phyloP scores from a whole-genome alignment of 2,113 vertebrate genomes.

The Chionomys nivalis region DNA sequence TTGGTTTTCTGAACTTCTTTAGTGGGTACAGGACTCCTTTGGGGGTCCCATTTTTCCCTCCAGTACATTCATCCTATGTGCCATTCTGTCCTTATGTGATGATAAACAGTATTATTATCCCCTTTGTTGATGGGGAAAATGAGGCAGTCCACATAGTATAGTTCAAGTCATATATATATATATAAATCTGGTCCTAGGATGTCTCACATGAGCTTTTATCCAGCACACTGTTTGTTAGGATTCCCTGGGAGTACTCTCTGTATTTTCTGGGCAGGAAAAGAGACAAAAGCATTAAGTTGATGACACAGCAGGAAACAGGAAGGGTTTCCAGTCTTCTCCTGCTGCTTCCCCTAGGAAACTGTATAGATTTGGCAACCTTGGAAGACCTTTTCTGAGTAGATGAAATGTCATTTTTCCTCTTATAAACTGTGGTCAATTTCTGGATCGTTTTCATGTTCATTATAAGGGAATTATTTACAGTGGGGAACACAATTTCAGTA shows the following conservation, averaged over 20 bases:
- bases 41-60: neutral
- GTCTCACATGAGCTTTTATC: neutral
- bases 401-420: neutral
- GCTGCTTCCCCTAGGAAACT: neutral
- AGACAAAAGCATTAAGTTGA: neutral
- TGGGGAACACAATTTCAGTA: conserved; percentile 50
- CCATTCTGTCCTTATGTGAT: neutral
- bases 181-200: neutral
- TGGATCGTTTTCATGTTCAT: conserved; percentile 61
- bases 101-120: neutral
- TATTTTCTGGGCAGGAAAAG: neutral
- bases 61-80: too few species aligned
- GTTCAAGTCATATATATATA: neutral
- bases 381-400: neutral
- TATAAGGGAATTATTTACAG: conserved; percentile 70
- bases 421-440: conserved; percentile 65
- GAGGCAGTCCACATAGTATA: neutral
- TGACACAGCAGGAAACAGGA: neutral
- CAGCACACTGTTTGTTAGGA: neutral
- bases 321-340: neutral
- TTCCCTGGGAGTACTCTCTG: neutral
- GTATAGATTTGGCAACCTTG: neutral
- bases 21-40: neutral
- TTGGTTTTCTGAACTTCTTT: neutral
- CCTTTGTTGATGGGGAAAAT: neutral